Percentiles rank a stretch among this genome's conserved stretches.
Evolutionary conservation across 2,888 invertebrate genomes (phyloP).

Genomic region (Lagria hirta): DNA sequence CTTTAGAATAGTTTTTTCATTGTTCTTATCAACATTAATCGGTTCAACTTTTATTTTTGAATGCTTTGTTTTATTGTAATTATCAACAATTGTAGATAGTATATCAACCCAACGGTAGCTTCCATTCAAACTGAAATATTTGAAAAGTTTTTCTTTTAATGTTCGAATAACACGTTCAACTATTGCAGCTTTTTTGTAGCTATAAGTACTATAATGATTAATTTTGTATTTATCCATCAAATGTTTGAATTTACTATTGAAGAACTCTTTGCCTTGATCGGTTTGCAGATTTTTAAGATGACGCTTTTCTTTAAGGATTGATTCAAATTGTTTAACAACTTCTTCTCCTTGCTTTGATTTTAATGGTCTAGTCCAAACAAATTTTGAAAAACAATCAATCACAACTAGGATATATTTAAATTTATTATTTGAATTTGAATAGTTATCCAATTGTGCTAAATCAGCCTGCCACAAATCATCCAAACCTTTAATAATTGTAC

Average conservation of each 20-base stretch:
- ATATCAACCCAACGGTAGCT: too few species aligned
- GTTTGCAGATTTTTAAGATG: slow-evolving; percentile 35
- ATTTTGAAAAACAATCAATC: slow-evolving; percentile 48
- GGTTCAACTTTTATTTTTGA: too few species aligned
- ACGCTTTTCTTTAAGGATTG: slow-evolving; percentile 36
- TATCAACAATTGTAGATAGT: too few species aligned
- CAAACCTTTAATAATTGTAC: too few species aligned
- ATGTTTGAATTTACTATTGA: slow-evolving; percentile 33
- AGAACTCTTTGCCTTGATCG: slow-evolving; percentile 40
- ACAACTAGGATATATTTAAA: slow-evolving; percentile 42
- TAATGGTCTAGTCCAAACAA: slow-evolving; percentile 42
- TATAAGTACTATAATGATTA: slow-evolving; percentile 33
- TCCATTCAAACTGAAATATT: too few species aligned
- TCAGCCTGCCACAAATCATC: slow-evolving; percentile 51
- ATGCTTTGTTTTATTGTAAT: too few species aligned
- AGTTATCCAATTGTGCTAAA: slow-evolving; percentile 45
- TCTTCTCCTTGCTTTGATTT: slow-evolving; percentile 40
- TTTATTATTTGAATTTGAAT: slow-evolving; percentile 40
- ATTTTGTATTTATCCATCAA: slow-evolving; percentile 31
- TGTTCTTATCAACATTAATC: too few species aligned
- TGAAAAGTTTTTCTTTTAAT: too few species aligned
- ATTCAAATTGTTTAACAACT: too few species aligned
- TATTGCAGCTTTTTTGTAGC: slow-evolving; percentile 39
- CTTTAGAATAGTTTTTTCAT: too few species aligned
- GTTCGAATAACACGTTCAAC: too few species aligned